Evolutionary conservation across 2,797 vertebrate species (phyloP).

Genomic region (Scolopax bukidnonensis): DNA sequence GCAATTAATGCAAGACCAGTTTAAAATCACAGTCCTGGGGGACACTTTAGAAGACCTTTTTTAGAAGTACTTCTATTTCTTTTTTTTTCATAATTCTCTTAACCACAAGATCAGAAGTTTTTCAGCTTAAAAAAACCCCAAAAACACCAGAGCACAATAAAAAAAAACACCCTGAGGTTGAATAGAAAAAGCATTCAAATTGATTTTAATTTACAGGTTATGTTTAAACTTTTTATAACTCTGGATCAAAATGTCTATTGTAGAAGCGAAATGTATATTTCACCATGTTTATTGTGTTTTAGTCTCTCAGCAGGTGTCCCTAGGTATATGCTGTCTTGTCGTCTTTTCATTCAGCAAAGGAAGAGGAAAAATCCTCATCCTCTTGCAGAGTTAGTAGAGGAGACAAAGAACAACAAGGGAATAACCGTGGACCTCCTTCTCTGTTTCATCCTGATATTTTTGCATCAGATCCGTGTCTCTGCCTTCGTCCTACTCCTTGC

Average conservation of each 20-base stretch:
- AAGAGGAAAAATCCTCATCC: neutral
- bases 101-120: constrained; percentile 25
- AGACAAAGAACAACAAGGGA: constrained; percentile 21
- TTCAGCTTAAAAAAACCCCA: neutral
- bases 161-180: neutral
- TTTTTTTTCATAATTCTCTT: constrained; percentile 28
- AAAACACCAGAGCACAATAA: neutral
- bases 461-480: neutral
- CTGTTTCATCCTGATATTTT: neutral
- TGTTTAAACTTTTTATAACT: constrained; percentile 48
- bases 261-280: constrained; percentile 11
- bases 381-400: neutral
- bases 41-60: constrained; percentile 41
- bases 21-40: constrained; percentile 51
- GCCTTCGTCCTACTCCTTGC: neutral
- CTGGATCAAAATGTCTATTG: constrained; percentile 34
- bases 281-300: constrained; percentile 43
- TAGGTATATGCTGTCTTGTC: neutral
- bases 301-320: constrained; percentile 22
- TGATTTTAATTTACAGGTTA: constrained; percentile 30
- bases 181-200: constrained; percentile 17
- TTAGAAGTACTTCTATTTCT: constrained; percentile 44
- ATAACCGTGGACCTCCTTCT: neutral
- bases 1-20: constrained; percentile 70
- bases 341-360: neutral